Percentiles rank a stretch among this genome's conserved stretches.
These are phyloP conservation scores for Drosophila erecta DNA, from an alignment of 1,140 invertebrate genomes.

Conservation along the genomic window DNA sequence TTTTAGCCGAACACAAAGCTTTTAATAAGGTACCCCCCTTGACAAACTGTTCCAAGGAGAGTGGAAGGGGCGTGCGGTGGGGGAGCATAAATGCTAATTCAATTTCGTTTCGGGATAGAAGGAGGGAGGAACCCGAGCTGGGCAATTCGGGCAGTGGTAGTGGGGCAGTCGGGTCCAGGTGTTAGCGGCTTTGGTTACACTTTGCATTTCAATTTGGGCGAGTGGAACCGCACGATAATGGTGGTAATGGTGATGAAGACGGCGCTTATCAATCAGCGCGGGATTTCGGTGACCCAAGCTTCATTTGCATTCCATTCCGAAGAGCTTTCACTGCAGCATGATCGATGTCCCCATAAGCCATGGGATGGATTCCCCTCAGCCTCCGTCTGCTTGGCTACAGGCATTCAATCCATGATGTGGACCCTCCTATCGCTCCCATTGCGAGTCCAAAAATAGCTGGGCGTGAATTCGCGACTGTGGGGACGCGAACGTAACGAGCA, in stretches of 20 bases:
- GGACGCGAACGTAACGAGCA: conserved; percentile 62
- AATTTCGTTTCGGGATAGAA: conserved; percentile 18
- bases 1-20: conserved; percentile 22
- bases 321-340: conserved; percentile 5
- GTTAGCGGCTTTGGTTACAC: conserved; percentile 33
- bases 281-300: conserved; percentile 30
- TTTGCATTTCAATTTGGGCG: conserved; percentile 35
- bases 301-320: conserved; percentile 43
- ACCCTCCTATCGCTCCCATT: conserved; percentile 3
- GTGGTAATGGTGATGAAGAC: conserved; percentile 2
- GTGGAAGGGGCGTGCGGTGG: not conserved
- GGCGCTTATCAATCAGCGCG: conserved; percentile 38
- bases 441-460: conserved; percentile 39
- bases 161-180: not conserved
- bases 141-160: too few relatives aligned
- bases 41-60: not conserved
- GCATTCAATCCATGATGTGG: conserved; percentile 1
- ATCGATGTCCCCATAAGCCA: conserved; percentile 38
- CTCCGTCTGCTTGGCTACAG: conserved; percentile 4
- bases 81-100: conserved; percentile 48
- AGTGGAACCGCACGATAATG: conserved; percentile 13
- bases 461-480: conserved; percentile 20
- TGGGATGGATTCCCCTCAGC: not conserved
- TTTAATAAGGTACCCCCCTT: conserved; percentile 19
- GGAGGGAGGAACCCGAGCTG: conserved; percentile 11